Conservation (phyloP, 2,113 vertebrate species). For the human (Homo sapiens) region GRCh38 chr6:87880501-87881000, state of each 20-base stretch:
- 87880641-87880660: background rate
- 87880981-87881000: constrained; percentile 74
- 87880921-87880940: constrained; percentile 55
- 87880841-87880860: background rate
- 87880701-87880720: background rate
- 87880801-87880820: constrained; percentile 44
- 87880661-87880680: constrained; percentile 21
- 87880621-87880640: constrained; percentile 23
- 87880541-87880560: constrained; percentile 24
- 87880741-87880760: background rate
- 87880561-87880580: constrained; percentile 10
- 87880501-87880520: background rate
- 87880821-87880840: constrained; percentile 70
- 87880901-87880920: constrained; percentile 52
- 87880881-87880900: constrained; percentile 65
- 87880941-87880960: constrained; percentile 68
- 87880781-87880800: constrained; percentile 55
- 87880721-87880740: constrained; percentile 38
- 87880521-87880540: background rate
- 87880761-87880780: constrained; percentile 63
- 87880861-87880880: constrained; percentile 67
- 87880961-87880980: constrained; percentile 77
- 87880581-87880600: background rate
- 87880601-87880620: background rate
- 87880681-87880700: background rate